Evolutionary conservation across 2,113 vertebrate species (phyloP).

Genomic region (Halcyon malimbica): DNA sequence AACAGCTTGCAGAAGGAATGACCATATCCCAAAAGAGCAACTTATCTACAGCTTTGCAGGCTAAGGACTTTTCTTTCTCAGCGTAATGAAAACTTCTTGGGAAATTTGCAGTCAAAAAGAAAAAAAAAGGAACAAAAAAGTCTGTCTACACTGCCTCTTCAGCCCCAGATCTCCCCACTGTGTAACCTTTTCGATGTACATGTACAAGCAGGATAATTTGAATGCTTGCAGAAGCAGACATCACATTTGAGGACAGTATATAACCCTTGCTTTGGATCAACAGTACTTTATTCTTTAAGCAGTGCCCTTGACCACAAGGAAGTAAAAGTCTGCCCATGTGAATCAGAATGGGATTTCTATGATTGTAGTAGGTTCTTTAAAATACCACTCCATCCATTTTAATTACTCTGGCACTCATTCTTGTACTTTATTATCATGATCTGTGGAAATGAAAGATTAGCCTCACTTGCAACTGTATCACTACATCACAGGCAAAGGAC

Average conservation of each 20-base stretch:
- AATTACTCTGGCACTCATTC: not conserved
- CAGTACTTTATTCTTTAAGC: not conserved
- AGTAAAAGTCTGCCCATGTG: not conserved
- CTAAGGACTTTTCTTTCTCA: not conserved
- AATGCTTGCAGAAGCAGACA: not conserved
- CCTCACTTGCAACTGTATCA: slow-evolving; percentile 1
- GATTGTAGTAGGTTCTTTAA: not conserved
- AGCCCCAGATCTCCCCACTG: not conserved
- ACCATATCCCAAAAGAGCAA: not conserved
- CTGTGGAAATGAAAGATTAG: slow-evolving; percentile 2
- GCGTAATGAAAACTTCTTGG: not conserved
- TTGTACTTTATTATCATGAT: not conserved
- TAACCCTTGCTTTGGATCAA: not conserved
- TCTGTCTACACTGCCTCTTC: not conserved
- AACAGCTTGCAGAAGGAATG: not conserved
- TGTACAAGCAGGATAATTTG: not conserved
- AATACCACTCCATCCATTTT: not conserved
- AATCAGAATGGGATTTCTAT: not conserved
- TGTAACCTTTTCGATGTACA: not conserved
- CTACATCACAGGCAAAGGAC: slow-evolving; percentile 2
- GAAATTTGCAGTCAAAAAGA: not conserved
- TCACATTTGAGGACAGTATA: not conserved
- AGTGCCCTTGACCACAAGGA: not conserved
- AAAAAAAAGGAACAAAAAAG: not conserved
- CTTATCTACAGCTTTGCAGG: not conserved